Evolutionary conservation across 2,888 invertebrate species (phyloP).

Genomic region (Cheilosia variabilis): DNA sequence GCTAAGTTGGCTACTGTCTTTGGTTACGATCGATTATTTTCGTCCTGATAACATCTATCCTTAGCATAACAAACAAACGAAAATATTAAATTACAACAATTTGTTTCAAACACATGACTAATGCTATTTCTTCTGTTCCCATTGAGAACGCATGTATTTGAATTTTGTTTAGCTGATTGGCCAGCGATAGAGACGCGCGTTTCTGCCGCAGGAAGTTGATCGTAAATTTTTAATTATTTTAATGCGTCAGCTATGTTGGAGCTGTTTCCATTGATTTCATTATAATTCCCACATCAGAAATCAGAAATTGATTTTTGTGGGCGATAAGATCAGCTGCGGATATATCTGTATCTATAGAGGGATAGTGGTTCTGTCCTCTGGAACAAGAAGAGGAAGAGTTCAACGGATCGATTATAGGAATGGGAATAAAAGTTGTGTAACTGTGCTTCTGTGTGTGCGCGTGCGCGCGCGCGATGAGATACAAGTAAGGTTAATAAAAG

Average conservation of each 20-base stretch:
- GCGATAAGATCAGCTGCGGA: constrained; percentile 38
- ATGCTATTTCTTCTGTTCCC: constrained; percentile 1
- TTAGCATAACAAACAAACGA: not conserved
- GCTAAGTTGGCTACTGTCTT: constrained; percentile 60
- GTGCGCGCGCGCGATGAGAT: constrained; percentile 17
- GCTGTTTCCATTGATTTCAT: constrained; percentile 28
- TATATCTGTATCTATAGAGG: constrained; percentile 32
- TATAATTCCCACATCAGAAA: constrained; percentile 60
- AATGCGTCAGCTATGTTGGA: constrained; percentile 45
- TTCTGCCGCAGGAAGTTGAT: constrained; percentile 61
- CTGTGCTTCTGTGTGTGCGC: constrained; percentile 68
- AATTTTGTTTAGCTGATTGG: constrained; percentile 42
- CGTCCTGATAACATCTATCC: not conserved
- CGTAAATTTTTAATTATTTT: constrained; percentile 72
- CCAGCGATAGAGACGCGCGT: constrained; percentile 12
- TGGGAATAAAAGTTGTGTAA: constrained; percentile 49
- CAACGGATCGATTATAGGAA: constrained; percentile 58
- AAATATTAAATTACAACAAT: constrained; percentile 48
- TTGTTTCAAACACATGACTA: constrained; percentile 61
- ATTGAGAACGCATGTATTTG: not conserved
- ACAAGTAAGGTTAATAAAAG: constrained; percentile 19
- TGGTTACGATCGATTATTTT: constrained; percentile 2
- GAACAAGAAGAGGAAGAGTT: constrained; percentile 15
- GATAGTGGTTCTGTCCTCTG: not conserved
- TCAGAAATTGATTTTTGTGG: constrained; percentile 55